These are phyloP conservation scores for Yponomeuta malinellus DNA, from an alignment of 2,888 invertebrate genomes.

Conservation along the genomic window DNA sequence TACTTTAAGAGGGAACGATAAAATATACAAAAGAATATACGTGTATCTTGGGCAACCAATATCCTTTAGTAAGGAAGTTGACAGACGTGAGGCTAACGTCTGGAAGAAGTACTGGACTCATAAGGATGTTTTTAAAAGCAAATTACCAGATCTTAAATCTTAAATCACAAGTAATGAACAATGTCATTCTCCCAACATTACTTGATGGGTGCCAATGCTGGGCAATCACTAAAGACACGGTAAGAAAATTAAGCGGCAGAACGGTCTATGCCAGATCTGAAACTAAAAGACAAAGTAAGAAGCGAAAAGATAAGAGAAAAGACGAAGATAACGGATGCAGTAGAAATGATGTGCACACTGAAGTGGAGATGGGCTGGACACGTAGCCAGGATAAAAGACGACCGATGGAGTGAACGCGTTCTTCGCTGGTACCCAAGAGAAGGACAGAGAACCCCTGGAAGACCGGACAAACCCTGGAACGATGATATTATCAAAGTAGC, in stretches of 20 bases:
- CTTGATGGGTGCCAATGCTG: constrained; percentile 15
- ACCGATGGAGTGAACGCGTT: too few species aligned
- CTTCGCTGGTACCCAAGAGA: too few species aligned
- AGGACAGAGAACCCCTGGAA: too few species aligned
- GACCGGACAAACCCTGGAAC: too few species aligned
- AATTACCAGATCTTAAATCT: constrained; percentile 16
- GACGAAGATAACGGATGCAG: too few species aligned
- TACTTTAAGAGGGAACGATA: background rate
- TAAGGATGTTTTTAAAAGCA: constrained; percentile 18
- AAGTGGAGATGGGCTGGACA: too few species aligned
- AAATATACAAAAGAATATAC: background rate
- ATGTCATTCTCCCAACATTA: constrained; percentile 14
- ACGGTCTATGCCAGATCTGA: background rate
- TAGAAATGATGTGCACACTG: too few species aligned
- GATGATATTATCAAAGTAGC: too few species aligned
- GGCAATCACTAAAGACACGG: constrained; percentile 7
- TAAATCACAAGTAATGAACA: constrained; percentile 23
- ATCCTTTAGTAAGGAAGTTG: constrained; percentile 21
- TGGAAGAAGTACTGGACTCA: constrained; percentile 25
- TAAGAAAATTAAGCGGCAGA: constrained; percentile 3
- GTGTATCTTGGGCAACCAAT: constrained; percentile 11
- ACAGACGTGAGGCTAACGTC: constrained; percentile 21
- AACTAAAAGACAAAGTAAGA: too few species aligned
- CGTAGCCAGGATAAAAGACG: too few species aligned
- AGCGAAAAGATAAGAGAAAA: too few species aligned